A percentile compares a stretch with the other conserved stretches of the same genome.
Evolutionary conservation across 2,797 vertebrate species (phyloP).

Genomic region (Malacoraja senta): DNA sequence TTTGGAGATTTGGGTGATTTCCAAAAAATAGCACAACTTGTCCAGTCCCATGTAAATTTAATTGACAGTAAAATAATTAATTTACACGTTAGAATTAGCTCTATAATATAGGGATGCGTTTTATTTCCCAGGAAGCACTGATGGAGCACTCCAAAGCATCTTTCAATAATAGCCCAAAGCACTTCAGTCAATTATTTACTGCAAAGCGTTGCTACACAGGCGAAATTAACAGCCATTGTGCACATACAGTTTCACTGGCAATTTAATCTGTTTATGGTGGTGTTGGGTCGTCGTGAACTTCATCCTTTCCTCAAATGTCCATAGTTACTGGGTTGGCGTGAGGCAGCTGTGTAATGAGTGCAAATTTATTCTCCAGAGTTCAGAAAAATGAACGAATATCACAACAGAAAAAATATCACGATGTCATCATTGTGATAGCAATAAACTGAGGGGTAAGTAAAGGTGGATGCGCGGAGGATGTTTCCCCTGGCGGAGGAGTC

Average conservation of each 20-base stretch:
- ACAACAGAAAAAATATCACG: too few relatives aligned
- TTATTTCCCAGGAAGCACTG: background rate
- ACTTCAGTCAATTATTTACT: background rate
- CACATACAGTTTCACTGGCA: background rate
- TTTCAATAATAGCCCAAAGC: background rate
- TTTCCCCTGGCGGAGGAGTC: too few relatives aligned
- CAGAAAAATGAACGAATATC: too few relatives aligned
- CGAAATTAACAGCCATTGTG: background rate
- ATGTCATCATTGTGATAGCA: background rate
- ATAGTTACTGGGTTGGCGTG: too few relatives aligned
- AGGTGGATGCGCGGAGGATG: too few relatives aligned
- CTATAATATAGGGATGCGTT: background rate
- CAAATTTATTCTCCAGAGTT: too few relatives aligned
- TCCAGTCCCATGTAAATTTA: background rate
- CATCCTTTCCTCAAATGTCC: too few relatives aligned
- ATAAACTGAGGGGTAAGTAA: background rate
- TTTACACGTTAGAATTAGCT: background rate
- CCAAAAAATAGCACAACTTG: background rate
- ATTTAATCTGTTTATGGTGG: background rate
- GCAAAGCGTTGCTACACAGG: background rate
- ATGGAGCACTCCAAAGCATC: background rate
- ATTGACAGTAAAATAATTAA: background rate
- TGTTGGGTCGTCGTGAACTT: background rate
- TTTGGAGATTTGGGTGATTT: background rate
- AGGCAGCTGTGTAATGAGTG: too few relatives aligned